Evolutionary conservation across 2,888 invertebrate species (phyloP), one percentile per base, ranked within the genome.

Genomic region (Tenthredo scrophulariae): DNA sequence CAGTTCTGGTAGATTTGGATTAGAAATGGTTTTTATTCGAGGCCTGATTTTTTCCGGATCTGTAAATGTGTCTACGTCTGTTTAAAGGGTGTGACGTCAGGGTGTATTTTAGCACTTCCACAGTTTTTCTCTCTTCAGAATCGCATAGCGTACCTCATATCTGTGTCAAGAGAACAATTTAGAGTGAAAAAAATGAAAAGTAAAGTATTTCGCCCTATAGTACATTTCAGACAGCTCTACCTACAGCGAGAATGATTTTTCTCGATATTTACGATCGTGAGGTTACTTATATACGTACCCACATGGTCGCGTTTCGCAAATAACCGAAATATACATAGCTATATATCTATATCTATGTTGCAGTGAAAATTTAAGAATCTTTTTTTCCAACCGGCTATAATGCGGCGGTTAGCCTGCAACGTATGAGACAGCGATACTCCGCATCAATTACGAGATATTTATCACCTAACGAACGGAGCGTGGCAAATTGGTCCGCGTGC

Each of bases 401-500:
- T 15, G 37, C 37, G 29, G 29, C 75, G 18, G 40, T 46, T 75
- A 46, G 33, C 26, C n/a, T n/a, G n/a, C 22, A n/a, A 37, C 10
- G 62, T 40, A 62, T 80, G 62, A 40, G 62, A 62, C 80, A 26
- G 40, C 37, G 22, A 58, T 22, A 40, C 84, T 85, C 77, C 72
- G 85, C 84, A 87, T 85, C 87, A 86, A 88, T 87, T 87, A 86
- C 87, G 87, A 86, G 89, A 90, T 90, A 91, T 91, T 91, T 91
- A 90, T 89, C 89, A 89, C 87, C 90, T 87, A 86, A 88, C 86
- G 87, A 88, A 91, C 89, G 87, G 87, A 87, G 87, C 89, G 88
- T 90, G 89, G 89, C 90, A 90, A 91, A 91, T 91, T 91, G 90
- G 89, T 88, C 88, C 88, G 89, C 90, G 87, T 80, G 58, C 58